phyloP scores from a whole-genome alignment of 2,888 invertebrate genomes.

The Uropetala carovei region DNA sequence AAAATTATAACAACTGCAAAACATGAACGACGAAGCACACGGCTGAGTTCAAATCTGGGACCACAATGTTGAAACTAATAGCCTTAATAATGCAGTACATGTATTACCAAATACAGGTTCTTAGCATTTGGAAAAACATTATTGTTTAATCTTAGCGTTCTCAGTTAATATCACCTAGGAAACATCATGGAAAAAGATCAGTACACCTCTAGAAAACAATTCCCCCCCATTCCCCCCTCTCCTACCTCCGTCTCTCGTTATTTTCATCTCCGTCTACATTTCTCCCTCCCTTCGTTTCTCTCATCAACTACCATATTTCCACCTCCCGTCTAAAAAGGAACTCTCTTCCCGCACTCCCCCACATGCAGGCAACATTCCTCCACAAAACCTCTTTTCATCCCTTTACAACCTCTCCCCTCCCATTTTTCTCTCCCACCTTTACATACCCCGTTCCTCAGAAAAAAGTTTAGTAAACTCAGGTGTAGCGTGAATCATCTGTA shows the following conservation, averaged over 20 bases:
- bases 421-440: conserved; percentile 1
- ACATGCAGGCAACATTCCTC: background rate
- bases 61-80: no score
- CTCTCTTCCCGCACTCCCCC: background rate
- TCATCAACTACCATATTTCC: background rate
- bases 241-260: background rate
- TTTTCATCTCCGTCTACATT: background rate
- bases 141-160: no score
- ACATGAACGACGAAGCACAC: no score
- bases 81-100: no score
- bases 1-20: no score
- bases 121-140: no score
- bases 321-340: background rate
- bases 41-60: no score
- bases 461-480: conserved; percentile 52
- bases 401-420: background rate
- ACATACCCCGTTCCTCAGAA: background rate
- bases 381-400: conserved; percentile 41
- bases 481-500: conserved; percentile 53
- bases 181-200: no score
- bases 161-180: no score
- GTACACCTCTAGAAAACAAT: no score
- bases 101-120: no score
- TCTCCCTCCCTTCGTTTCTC: background rate
- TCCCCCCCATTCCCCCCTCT: background rate